phyloP scores from a whole-genome alignment of 2,888 invertebrate genomes.

The Athrips mouffetella region DNA sequence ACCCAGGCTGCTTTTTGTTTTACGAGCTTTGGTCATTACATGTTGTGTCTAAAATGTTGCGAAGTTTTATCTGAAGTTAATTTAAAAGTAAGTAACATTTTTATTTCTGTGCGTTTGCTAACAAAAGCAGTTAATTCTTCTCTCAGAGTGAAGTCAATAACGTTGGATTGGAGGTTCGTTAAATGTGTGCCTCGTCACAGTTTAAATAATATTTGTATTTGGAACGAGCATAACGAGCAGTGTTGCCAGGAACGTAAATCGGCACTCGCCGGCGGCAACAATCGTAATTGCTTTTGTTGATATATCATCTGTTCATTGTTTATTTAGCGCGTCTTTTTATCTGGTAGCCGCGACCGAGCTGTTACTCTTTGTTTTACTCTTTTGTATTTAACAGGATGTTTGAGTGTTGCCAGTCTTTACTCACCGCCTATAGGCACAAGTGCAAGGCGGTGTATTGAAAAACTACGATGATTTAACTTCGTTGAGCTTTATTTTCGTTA shows the following conservation, averaged over 20 bases:
- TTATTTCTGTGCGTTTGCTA: too few relatives aligned
- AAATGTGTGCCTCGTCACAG: constrained; percentile 33
- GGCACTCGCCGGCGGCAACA: constrained; percentile 51
- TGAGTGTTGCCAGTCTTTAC: constrained; percentile 7
- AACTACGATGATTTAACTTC: too few relatives aligned
- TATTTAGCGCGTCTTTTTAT: constrained; percentile 61
- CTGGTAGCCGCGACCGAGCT: constrained; percentile 47
- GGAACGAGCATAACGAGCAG: constrained; percentile 42
- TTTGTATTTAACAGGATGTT: constrained; percentile 27
- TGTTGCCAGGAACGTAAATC: constrained; percentile 46
- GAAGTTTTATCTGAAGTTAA: too few relatives aligned
- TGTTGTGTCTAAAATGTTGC: too few relatives aligned
- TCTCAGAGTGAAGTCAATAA: constrained; percentile 20
- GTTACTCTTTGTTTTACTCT: constrained; percentile 12
- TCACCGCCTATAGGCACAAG: constrained; percentile 11
- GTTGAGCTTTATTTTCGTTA: too few relatives aligned
- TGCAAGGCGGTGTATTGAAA: neutral
- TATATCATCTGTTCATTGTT: constrained; percentile 65
- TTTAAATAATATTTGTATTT: constrained; percentile 47
- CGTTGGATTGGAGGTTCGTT: constrained; percentile 41
- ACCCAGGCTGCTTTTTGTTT: too few relatives aligned
- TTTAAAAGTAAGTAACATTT: too few relatives aligned
- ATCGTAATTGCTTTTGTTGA: constrained; percentile 64
- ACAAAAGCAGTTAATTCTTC: too few relatives aligned
- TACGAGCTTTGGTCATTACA: too few relatives aligned